Base-by-base conservation (phyloP, 2,797 vertebrate species). In the Echeneis naucrates region DNA sequence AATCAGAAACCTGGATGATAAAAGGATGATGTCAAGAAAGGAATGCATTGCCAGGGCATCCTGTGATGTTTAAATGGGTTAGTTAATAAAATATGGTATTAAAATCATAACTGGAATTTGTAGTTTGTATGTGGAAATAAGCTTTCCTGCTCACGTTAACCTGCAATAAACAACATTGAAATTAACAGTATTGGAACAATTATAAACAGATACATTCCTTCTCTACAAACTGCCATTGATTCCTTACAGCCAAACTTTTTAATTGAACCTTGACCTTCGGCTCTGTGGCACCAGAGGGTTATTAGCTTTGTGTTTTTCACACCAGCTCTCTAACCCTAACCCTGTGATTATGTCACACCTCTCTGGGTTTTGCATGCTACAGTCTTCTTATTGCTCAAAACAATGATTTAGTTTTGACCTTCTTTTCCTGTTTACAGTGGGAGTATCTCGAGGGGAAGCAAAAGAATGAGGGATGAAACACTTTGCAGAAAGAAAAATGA, bases 401-500 rank as follows among this genome's bases (percentile, higher is more conserved):
- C 56, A 16, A 12, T 1, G 19, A n/a, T 65, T 75, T 60, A 50
- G 59, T 65, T 70, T 74, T 30, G 30, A 55, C 30, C 79, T 69
- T 42, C 21, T 51, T 57, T 5, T 77, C 71, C 33, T 72, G 51
- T 80, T 75, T 87, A 57, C 65, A 75, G 51, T 33, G n/a, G 24
- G 10, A 19, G 23, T 2, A 37, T 40, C 75, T 65, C 52, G 8
- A 14, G 13, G 48, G 82, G 69, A 13, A 48, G 54, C 35, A 72
- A 47, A 53, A 61, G 47, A 24, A 73, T 21, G 33, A n/a, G 32
- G 72, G 64, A 70, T 76, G 48, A 83, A 82, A 81, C 71, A 54
- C 53, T 48, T 75, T 74, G n/a, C n/a, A n/a, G n/a, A n/a, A n/a
- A n/a, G n/a, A n/a, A n/a, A n/a, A n/a, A n/a, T n/a, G n/a, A n/a